Evolutionary conservation across 2,797 vertebrate genomes (phyloP).

Genomic region (Busarellus nigricollis): DNA sequence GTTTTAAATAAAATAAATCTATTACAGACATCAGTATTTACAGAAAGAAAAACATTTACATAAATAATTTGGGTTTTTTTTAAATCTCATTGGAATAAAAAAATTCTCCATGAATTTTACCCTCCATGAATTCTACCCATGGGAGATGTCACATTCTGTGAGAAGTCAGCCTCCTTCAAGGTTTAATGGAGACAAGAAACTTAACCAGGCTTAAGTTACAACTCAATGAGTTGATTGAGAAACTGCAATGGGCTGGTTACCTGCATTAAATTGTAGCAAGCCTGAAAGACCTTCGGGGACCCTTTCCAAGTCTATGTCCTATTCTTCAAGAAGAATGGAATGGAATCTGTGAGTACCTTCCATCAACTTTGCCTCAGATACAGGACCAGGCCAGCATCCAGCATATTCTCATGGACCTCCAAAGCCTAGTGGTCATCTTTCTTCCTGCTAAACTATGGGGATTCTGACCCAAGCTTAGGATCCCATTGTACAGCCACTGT

Average conservation of each 20-base stretch:
- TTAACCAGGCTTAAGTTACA: not conserved
- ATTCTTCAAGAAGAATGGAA: not conserved
- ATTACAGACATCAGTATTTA: conserved; percentile 47
- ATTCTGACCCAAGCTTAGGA: not conserved
- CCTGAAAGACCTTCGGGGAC: not conserved
- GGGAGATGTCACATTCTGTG: not conserved
- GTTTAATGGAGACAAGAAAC: not conserved
- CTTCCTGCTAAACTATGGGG: not conserved
- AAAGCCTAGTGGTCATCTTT: not conserved
- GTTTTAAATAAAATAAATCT: conserved; percentile 44
- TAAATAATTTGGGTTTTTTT: not conserved
- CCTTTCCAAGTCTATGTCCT: not conserved
- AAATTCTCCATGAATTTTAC: not conserved
- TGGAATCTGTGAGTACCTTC: not conserved
- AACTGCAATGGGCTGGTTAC: not conserved
- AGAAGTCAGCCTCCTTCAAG: not conserved
- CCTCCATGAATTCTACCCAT: not conserved
- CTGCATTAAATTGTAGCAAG: not conserved
- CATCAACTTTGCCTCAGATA: not conserved
- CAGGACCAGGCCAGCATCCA: not conserved
- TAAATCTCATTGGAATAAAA: not conserved
- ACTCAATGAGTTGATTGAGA: not conserved
- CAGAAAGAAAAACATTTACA: not conserved
- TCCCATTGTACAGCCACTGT: not conserved
- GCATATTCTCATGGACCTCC: not conserved